Evolutionary conservation across 2,113 vertebrate genomes (phyloP), one percentile per base, ranked within the genome.

Genomic region (Benitochromis conjunctus): DNA sequence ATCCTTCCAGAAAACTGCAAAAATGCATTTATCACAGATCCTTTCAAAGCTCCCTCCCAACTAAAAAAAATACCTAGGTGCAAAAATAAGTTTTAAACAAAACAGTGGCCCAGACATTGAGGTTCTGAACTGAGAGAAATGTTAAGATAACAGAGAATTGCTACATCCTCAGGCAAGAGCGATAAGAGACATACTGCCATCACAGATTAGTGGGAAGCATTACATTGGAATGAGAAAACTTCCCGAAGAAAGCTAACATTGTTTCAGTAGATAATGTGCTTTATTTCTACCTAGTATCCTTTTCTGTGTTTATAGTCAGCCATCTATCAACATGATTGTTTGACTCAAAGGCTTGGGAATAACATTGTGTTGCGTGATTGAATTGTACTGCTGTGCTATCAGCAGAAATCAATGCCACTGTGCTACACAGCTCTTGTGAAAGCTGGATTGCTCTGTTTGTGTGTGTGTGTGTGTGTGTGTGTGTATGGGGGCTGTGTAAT

Each of bases 321-420:
- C 53, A n/a, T 84, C 64, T 19, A 19, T 84, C 82, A 81, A 46
- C 74, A 38, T 18, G 56, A 54, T 41, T 24, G 76, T 80, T 60
- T 10, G 29, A 64, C 21, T 76, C 24, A 88, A 86, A 81, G 48
- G 11, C 29, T 43, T 51, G 31, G 18, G 77, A 41, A 57, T n/a
- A 62, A 71, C 77, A 62, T 78, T 86, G 34, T 86, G 80, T 76
- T 60, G 56, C 82, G 74, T 80, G 89, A 93, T 92, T 91, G 87
- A 93, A 81, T 85, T 90, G 83, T 91, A 86, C 88, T 84, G 74
- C 88, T 91, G 88, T 85, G 86, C 92, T 91, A 86, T 92, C 89
- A 89, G 91, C 89, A 89, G 84, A 91, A 93, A 94, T 95, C 93
- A 86, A 94, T 95, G 88, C 77, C 53, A 76, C 56, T 85, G 86